Conservation (phyloP, 2,888 invertebrate genomes). For the Mactromeris polynyma region DNA sequence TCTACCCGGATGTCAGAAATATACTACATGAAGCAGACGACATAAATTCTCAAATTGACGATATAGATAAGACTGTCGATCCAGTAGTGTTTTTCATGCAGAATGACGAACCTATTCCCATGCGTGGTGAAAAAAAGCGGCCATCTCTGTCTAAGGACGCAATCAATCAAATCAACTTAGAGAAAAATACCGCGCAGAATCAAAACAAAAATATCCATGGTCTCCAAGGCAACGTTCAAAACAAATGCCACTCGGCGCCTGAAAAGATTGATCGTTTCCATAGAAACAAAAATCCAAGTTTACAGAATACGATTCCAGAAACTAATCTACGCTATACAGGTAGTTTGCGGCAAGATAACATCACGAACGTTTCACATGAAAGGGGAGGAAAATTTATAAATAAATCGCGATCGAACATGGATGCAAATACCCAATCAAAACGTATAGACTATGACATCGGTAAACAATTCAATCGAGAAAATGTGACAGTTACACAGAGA, state of each 20-base stretch:
- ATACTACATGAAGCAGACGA: constrained; percentile 37
- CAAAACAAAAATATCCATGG: constrained; percentile 36
- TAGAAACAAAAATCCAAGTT: constrained; percentile 49
- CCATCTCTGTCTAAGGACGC: constrained; percentile 61
- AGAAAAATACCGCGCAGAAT: constrained; percentile 38
- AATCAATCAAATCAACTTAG: constrained; percentile 56
- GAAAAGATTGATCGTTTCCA: constrained; percentile 53
- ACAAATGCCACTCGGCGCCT: constrained; percentile 48
- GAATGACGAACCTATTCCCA: constrained; percentile 27
- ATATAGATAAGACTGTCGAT: constrained; percentile 65
- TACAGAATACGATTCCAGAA: constrained; percentile 44
- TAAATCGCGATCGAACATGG: neutral
- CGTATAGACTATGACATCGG: neutral
- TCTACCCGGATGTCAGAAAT: constrained; percentile 24
- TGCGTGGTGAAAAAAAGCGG: constrained; percentile 20
- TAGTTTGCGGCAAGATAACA: constrained; percentile 28
- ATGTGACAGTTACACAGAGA: neutral
- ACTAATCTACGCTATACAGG: constrained; percentile 31
- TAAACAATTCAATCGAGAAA: neutral
- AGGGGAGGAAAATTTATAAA: constrained; percentile 2
- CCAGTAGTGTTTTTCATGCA: constrained; percentile 66
- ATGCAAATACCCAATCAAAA: neutral
- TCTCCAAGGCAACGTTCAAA: constrained; percentile 57
- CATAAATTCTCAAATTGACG: constrained; percentile 60
- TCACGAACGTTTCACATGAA: constrained; percentile 15